Evolutionary conservation across 1,140 invertebrate genomes (phyloP).

Genomic region (Galleria mellonella): DNA sequence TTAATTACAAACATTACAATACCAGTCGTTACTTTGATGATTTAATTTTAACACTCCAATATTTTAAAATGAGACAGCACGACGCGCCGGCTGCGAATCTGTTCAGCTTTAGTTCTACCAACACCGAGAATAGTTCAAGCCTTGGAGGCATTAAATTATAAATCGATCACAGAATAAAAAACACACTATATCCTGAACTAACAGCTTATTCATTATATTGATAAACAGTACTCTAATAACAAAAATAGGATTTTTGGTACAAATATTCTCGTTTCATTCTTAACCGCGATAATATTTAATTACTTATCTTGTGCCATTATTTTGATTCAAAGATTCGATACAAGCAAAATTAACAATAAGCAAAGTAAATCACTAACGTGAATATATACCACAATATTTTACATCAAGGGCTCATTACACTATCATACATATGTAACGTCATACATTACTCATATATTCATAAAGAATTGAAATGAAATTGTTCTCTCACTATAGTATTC

Average conservation of each 20-base stretch:
- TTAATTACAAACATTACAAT: slow-evolving; percentile 24
- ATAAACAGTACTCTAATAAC: slow-evolving; percentile 62
- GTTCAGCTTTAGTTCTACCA: slow-evolving; percentile 10
- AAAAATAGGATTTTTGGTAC: slow-evolving; percentile 66
- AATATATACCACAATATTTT: slow-evolving; percentile 23
- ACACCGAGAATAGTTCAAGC: slow-evolving; percentile 9
- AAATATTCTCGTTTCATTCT: slow-evolving; percentile 51
- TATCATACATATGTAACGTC: too few relatives aligned
- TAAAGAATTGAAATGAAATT: too few relatives aligned
- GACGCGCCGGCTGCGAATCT: slow-evolving; percentile 1
- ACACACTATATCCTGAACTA: slow-evolving; percentile 47
- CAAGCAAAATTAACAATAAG: slow-evolving; percentile 15
- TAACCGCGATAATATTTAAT: slow-evolving; percentile 39
- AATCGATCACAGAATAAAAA: slow-evolving; percentile 62
- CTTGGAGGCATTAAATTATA: slow-evolving; percentile 45
- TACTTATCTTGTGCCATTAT: slow-evolving; percentile 49
- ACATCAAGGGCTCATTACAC: too few relatives aligned
- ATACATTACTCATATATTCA: too few relatives aligned
- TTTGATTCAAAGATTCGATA: slow-evolving; percentile 17
- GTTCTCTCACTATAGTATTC: too few relatives aligned
- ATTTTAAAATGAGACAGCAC: slow-evolving; percentile 7
- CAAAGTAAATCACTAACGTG: slow-evolving; percentile 26
- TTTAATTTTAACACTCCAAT: slow-evolving; percentile 15
- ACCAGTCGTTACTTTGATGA: slow-evolving; percentile 31
- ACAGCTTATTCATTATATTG: slow-evolving; percentile 44